Base-by-base conservation (phyloP, 2,888 invertebrate genomes). In the Drosophila hamatofila region DNA sequence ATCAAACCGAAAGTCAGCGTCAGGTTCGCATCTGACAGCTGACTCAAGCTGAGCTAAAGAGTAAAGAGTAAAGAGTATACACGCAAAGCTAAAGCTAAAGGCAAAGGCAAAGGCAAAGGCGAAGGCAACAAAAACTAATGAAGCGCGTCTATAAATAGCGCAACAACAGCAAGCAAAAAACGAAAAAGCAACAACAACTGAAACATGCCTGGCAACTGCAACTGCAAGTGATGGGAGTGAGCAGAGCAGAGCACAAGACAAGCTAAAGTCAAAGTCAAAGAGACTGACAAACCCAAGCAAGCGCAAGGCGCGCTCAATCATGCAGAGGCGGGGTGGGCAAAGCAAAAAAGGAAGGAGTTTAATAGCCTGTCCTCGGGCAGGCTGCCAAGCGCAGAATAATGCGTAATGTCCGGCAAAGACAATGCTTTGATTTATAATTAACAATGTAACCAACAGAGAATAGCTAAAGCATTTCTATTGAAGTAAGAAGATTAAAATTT, bases 131-230 rank as follows among this genome's bases (percentile, higher is more conserved):
- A 72, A 61, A 81, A 81, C 73, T 58, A 74, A 79, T 79, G 71
- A 76, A 75, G 62, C 71, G 64, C 64, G 46, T 71, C 82, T 87
- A 83, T 72, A 81, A 84, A 81, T 79, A 82, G 80, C 80, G 58
- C 62, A 72, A 62, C 49, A 63, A 27, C 42, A 75, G 54, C 57
- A 41, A 65, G 35, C 37, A 55, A 64, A 23, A 55, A 64, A 16
- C 3, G 35, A 52, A 48, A 54, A 59, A 49, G 16, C 27, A 46
- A 37, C 49, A 42, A 30, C 25, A 44, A 14, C 46, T 39, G n/a
- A 66, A 44, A 49, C 42, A 48, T 46, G 55, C 37, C 57, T 52
- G 60, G 35, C 63, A 52, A 39, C 39, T 57, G 62, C 74, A 74
- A 74, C 69, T 65, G 64, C 75, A 74, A 56, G 23, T 58, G 65